These are phyloP conservation scores for Nannobrachium achirus DNA, from an alignment of 2,113 vertebrate genomes.

Conservation along the genomic window DNA sequence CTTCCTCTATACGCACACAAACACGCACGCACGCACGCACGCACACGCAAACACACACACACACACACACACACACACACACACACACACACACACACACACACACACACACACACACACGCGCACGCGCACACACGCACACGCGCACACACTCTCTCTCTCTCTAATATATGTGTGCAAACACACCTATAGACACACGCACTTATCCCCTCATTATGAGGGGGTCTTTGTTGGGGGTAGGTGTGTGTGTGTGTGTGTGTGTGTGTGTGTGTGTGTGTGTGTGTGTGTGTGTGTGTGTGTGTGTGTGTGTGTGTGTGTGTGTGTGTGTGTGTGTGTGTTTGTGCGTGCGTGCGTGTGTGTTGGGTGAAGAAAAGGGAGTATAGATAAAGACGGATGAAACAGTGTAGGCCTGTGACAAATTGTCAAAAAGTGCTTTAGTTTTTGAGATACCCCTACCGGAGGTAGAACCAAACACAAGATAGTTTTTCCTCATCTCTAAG, in stretches of 20 bases:
- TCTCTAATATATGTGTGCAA: too few relatives aligned
- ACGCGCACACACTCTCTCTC: constrained; percentile 24
- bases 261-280: constrained; percentile 30
- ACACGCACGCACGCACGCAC: constrained; percentile 38
- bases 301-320: constrained; percentile 32
- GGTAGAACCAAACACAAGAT: too few relatives aligned
- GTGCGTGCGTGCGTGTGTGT: constrained; percentile 11
- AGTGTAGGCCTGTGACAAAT: too few relatives aligned
- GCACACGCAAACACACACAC: constrained; percentile 24
- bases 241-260: constrained; percentile 30
- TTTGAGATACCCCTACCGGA: too few relatives aligned
- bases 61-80: constrained; percentile 1
- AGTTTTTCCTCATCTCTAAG: too few relatives aligned
- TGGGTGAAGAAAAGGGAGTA: constrained; percentile 56
- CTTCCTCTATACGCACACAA: constrained; percentile 52
- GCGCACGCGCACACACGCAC: constrained; percentile 10
- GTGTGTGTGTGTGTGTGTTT: constrained; percentile 29
- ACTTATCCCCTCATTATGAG: constrained; percentile 70
- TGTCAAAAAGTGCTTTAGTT: too few relatives aligned
- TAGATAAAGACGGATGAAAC: constrained; percentile 67
- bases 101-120: constrained; percentile 60
- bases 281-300: constrained; percentile 12
- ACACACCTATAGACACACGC: background rate
- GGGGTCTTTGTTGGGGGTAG: constrained; percentile 57
- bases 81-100: constrained; percentile 34